These are phyloP conservation scores for Pelodiscus sinensis DNA, from an alignment of 2,113 vertebrate species.

Conservation along the genomic window DNA sequence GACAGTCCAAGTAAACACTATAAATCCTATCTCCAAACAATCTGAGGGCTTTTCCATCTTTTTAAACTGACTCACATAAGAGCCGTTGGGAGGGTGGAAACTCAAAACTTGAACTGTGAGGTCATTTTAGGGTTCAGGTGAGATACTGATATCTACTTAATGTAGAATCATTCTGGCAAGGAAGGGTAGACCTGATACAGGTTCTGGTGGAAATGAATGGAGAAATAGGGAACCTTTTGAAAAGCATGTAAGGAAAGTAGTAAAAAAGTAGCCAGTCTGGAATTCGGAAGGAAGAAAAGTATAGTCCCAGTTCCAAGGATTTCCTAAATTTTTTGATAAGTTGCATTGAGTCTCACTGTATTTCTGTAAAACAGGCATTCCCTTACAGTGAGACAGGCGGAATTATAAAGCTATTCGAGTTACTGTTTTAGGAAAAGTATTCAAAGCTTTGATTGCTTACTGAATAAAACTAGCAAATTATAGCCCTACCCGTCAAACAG, in stretches of 20 bases:
- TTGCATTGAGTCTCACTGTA: not conserved
- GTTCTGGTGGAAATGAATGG: not conserved
- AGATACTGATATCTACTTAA: not conserved
- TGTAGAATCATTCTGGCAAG: not conserved
- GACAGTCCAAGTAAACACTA: not conserved
- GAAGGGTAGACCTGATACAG: not conserved
- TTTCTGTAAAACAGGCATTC: not conserved
- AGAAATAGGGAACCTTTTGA: not conserved
- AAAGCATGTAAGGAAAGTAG: not conserved
- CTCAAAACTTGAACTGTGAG: not conserved
- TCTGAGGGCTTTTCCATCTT: not conserved
- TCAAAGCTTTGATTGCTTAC: not conserved
- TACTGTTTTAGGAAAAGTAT: not conserved
- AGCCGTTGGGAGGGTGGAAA: not conserved
- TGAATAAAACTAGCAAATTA: not conserved
- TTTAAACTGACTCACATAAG: not conserved
- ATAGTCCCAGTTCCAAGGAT: not conserved
- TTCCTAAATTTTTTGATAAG: not conserved
- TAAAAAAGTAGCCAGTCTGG: not conserved
- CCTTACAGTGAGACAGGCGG: not conserved
- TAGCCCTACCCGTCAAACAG: not conserved
- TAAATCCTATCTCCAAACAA: constrained; percentile 27
- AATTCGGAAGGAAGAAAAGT: not conserved
- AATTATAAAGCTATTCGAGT: not conserved
- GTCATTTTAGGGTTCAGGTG: not conserved